phyloP scores from a whole-genome alignment of 2,888 invertebrate genomes.

The Chrysomela aeneicollis region DNA sequence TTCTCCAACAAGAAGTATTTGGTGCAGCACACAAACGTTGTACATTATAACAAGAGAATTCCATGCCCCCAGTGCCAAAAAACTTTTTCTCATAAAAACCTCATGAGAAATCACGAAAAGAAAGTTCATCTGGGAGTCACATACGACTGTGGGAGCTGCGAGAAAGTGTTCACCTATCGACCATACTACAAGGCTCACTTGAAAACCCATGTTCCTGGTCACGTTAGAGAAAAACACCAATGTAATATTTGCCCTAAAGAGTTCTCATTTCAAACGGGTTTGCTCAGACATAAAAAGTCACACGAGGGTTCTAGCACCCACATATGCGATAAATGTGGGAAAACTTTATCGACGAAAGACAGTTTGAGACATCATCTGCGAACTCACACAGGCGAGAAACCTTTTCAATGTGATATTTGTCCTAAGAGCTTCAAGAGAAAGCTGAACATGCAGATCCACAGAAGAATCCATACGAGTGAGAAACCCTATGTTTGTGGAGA shows the following conservation, averaged over 20 bases:
- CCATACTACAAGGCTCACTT: slow-evolving; percentile 42
- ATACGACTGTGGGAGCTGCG: slow-evolving; percentile 38
- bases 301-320: slow-evolving; percentile 26
- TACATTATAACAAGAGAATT: slow-evolving; percentile 14
- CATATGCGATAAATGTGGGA: slow-evolving; percentile 46
- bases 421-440: slow-evolving; percentile 56
- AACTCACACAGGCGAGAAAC: slow-evolving; percentile 61
- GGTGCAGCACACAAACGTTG: slow-evolving; percentile 11
- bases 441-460: slow-evolving; percentile 58
- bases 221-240: slow-evolving; percentile 27
- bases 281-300: slow-evolving; percentile 59
- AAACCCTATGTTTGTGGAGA: slow-evolving; percentile 47
- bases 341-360: slow-evolving; percentile 14
- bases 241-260: slow-evolving; percentile 59
- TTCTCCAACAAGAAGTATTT: slow-evolving; percentile 33
- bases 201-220: slow-evolving; percentile 41
- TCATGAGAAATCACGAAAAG: slow-evolving; percentile 6
- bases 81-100: slow-evolving; percentile 5
- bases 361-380: slow-evolving; percentile 49
- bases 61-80: slow-evolving; percentile 14
- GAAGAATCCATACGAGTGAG: slow-evolving; percentile 32
- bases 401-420: slow-evolving; percentile 52
- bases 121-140: slow-evolving; percentile 16
- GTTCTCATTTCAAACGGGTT: slow-evolving; percentile 52
- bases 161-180: slow-evolving; percentile 41